These are phyloP conservation scores for Aelia acuminata DNA, from an alignment of 2,888 invertebrate genomes.

Conservation along the genomic window DNA sequence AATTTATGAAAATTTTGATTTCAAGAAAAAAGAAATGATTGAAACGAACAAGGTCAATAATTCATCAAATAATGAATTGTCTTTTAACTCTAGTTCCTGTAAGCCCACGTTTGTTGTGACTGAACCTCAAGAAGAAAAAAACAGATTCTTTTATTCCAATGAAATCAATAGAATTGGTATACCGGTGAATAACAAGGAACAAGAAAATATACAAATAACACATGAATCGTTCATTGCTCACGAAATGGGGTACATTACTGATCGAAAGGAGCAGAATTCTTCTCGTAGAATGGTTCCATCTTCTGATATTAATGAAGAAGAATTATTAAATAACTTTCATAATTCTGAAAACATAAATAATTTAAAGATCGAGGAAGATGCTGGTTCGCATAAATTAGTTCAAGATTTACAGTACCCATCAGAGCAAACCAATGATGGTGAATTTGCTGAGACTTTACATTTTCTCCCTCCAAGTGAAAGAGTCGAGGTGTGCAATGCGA, in stretches of 20 bases:
- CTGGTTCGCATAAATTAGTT: neutral
- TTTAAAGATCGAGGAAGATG: neutral
- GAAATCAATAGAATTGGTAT: neutral
- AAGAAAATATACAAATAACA: neutral
- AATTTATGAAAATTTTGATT: slow-evolving; percentile 54
- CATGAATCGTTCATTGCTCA: neutral
- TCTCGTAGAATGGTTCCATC: neutral
- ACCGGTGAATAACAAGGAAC: neutral
- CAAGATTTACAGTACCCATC: neutral
- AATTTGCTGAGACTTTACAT: slow-evolving; percentile 54
- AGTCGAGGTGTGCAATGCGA: slow-evolving; percentile 56
- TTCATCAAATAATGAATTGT: neutral
- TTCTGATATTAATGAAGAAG: neutral
- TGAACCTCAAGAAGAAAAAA: slow-evolving; percentile 18
- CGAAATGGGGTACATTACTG: neutral
- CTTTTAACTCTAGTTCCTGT: neutral
- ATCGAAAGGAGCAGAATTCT: neutral
- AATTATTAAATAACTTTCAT: neutral
- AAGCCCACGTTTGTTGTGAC: neutral
- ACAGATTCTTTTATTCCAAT: neutral
- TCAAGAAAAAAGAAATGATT: slow-evolving; percentile 1
- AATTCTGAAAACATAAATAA: neutral
- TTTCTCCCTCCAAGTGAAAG: slow-evolving; percentile 47
- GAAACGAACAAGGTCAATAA: neutral
- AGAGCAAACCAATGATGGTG: slow-evolving; percentile 19